Percentiles rank a stretch among this genome's conserved stretches.
These are phyloP conservation scores for Choloepus hoffmanni DNA, from an alignment of 2,113 vertebrate species.

Conservation along the genomic window DNA sequence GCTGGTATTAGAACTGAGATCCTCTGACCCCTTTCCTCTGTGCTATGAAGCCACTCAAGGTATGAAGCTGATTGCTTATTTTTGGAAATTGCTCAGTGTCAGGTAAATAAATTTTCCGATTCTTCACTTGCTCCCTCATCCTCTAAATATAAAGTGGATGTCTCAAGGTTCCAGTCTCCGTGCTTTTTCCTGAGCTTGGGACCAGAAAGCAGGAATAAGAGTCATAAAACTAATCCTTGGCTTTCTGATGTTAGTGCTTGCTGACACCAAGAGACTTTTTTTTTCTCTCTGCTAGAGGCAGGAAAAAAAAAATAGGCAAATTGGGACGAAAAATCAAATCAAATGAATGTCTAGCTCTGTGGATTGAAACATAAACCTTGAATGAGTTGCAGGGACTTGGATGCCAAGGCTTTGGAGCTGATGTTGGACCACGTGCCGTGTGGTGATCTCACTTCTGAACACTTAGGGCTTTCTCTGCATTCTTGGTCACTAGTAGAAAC, in stretches of 20 bases:
- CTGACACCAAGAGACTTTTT: background rate
- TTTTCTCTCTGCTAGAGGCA: background rate
- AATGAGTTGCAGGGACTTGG: background rate
- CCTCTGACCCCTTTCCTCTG: background rate
- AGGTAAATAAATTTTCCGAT: background rate
- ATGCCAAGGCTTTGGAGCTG: background rate
- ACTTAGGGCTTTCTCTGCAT: background rate
- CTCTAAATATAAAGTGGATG: background rate
- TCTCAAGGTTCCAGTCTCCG: background rate
- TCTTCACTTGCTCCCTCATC: background rate
- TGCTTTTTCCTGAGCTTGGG: background rate
- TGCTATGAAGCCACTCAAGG: background rate
- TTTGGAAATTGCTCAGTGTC: background rate
- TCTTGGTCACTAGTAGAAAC: background rate
- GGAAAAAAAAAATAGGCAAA: background rate
- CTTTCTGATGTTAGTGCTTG: background rate
- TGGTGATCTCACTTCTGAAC: background rate
- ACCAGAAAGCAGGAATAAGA: background rate
- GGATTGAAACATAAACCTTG: background rate
- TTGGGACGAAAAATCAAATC: background rate
- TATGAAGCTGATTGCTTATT: background rate
- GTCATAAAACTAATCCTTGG: background rate
- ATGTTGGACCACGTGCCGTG: rapidly evolving
- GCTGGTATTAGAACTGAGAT: background rate
- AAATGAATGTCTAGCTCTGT: background rate